Percentiles rank a stretch among this genome's conserved stretches.
Evolutionary conservation across 2,888 invertebrate genomes (phyloP).

Genomic region (Cantharis rustica): DNA sequence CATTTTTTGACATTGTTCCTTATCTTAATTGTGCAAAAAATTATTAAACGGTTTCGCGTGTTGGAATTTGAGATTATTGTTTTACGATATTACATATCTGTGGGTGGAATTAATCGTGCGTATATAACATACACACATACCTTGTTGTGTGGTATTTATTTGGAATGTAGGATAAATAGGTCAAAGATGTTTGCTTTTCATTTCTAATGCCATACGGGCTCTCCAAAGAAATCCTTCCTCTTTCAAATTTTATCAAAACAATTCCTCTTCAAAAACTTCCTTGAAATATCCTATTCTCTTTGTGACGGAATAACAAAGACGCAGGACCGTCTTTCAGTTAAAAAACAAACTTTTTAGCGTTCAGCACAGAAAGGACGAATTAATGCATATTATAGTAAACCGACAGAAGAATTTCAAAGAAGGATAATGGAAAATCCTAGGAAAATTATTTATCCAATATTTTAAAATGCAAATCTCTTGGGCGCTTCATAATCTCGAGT

Average conservation of each 20-base stretch:
- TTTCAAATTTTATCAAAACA: background rate
- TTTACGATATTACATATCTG: background rate
- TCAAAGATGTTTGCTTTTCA: background rate
- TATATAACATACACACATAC: background rate
- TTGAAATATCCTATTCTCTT: background rate
- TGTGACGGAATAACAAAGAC: background rate
- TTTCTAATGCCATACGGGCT: background rate
- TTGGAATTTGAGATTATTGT: background rate
- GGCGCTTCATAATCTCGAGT: background rate
- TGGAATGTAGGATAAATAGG: background rate
- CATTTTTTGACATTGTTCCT: background rate
- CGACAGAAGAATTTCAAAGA: background rate
- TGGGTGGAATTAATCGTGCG: constrained; percentile 4
- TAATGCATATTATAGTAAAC: background rate
- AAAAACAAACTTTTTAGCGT: background rate
- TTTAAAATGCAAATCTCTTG: background rate
- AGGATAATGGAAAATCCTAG: background rate
- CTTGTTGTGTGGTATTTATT: background rate
- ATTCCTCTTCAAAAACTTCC: background rate
- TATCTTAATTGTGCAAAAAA: background rate
- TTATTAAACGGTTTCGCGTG: background rate
- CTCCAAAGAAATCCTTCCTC: background rate
- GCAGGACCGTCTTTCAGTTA: background rate
- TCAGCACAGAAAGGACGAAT: background rate
- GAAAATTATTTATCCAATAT: background rate